phyloP scores from a whole-genome alignment of 2,797 vertebrate genomes.

The Mionectes olivaceus region DNA sequence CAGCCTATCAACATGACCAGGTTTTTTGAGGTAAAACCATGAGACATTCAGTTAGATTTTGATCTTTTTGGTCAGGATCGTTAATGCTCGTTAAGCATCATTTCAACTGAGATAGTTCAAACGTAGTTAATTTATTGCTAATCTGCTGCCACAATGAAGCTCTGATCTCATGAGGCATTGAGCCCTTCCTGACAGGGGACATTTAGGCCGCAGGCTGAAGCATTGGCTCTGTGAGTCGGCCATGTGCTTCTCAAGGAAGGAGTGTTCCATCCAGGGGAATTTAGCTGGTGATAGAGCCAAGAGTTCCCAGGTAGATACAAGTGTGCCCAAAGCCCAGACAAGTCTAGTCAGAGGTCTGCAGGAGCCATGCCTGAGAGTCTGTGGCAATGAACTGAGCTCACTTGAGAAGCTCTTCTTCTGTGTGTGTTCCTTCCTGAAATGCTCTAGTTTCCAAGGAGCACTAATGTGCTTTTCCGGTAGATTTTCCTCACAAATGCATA shows the following conservation, averaged over 20 bases:
- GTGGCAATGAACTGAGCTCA: not conserved
- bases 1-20: not conserved
- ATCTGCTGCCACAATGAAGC: not conserved
- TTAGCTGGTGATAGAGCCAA: not conserved
- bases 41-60: not conserved
- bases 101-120: not conserved
- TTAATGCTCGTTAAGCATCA: not conserved
- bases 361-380: not conserved
- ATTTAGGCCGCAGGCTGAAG: not conserved
- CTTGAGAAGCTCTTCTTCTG: not conserved
- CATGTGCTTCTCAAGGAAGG: not conserved
- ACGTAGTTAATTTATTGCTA: not conserved
- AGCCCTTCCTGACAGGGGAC: not conserved
- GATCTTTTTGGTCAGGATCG: not conserved
- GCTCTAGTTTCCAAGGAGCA: not conserved
- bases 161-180: not conserved
- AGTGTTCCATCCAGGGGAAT: not conserved
- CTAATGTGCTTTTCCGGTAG: not conserved
- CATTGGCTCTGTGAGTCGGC: not conserved
- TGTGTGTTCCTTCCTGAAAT: not conserved
- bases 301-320: not conserved
- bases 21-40: not conserved
- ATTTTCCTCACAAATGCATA: constrained; percentile 13
- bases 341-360: not conserved
- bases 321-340: not conserved